A percentile compares a stretch with the other conserved stretches of the same genome.
Conservation (phyloP, 2,113 vertebrate species). For the Istiophorus platypterus region DNA sequence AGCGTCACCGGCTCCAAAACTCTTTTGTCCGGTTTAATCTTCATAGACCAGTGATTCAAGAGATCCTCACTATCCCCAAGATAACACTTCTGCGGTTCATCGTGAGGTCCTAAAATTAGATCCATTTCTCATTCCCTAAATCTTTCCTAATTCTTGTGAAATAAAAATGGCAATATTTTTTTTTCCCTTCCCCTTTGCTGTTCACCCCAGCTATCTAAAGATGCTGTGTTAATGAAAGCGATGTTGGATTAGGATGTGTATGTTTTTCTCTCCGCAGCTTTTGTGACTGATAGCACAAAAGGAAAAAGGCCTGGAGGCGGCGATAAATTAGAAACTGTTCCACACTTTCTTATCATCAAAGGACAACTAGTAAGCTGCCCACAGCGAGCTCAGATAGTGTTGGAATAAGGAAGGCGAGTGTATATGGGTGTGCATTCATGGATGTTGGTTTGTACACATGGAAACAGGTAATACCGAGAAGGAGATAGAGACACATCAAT, state of each 20-base stretch:
- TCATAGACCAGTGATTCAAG: conserved; percentile 50
- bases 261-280: conserved; percentile 54
- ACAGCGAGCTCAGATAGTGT: conserved; percentile 48
- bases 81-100: conserved; percentile 33
- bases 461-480: conserved; percentile 39
- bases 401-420: conserved; percentile 40
- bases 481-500: conserved; percentile 40
- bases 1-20: conserved; percentile 24
- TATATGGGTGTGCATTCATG: conserved; percentile 19
- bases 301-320: conserved; percentile 48
- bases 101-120: conserved; percentile 61
- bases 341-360: conserved; percentile 76
- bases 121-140: conserved; percentile 53
- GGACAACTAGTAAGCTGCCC: conserved; percentile 55
- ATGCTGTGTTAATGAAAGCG: conserved; percentile 35
- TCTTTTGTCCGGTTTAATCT: conserved; percentile 59
- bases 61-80: conserved; percentile 35
- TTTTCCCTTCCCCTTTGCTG: conserved; percentile 6
- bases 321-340: conserved; percentile 74
- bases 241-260: conserved; percentile 53
- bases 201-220: conserved; percentile 42
- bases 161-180: conserved; percentile 31
- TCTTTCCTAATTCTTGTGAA: conserved; percentile 49
- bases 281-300: conserved; percentile 63
- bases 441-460: conserved; percentile 49